Base-by-base conservation (phyloP, 92 coral and sea anemone species). In the Phenganax subtilis region DNA sequence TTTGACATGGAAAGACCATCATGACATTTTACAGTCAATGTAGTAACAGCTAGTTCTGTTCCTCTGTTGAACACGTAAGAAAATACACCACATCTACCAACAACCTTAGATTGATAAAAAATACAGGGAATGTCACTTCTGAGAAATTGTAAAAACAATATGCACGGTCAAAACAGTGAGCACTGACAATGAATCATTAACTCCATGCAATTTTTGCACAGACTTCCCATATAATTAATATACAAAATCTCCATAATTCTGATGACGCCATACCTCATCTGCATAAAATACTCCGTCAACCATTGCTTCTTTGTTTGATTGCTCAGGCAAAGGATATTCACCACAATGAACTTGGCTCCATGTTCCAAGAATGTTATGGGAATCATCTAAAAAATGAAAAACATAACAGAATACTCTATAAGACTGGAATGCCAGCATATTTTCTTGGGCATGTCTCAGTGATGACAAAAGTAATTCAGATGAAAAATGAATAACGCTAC, bases 311-410 rank as follows among this genome's bases (percentile, higher is more conserved):
- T 92, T 94, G 82, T 92, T 90, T 65, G 82, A 81, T 62, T 87
- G 92, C 71, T 76, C 64, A 51, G 98, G 98, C 15, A 94, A 70
- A 53, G 65, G 60, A 71, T 93, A 92, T 63, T 89, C 93, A 15
- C 98, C 98, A 86, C 88, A 88, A 76, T 94, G 98, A 7, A 94
- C 90, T 73, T 94, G 98, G 64, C 88, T 79, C 98, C 98, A 94
- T 60, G 88, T 80, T 29, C 97, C 98, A 63, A 27, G 16, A 2
- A 63, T 52, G 37, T 64, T 69, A 28, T 79, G 73, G 65, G 67
- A 30, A 63, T 79, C 62, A 65, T 56, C 83, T 79, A 12, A 9
- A 8, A 25, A 59, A 16, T 7, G 8, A 3, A 47, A 4, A 77
- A 77, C 9, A 74, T 17, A 54, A 29, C 11, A 7, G 10, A 44